These are phyloP conservation scores for Strigamia crassipes DNA, from an alignment of 2,888 invertebrate genomes.

Conservation along the genomic window DNA sequence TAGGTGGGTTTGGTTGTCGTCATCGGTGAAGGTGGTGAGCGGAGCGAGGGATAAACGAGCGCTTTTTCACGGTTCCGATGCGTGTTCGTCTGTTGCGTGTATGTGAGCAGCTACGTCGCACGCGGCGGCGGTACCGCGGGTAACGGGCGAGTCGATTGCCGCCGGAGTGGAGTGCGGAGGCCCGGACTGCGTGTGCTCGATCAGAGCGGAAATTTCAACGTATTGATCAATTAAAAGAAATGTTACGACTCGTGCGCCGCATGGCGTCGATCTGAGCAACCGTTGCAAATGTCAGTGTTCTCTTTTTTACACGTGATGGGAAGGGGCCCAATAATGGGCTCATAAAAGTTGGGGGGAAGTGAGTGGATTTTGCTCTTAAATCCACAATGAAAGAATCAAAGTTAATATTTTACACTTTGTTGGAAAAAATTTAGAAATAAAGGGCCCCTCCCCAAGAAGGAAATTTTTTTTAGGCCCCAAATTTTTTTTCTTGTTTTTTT, in stretches of 20 bases:
- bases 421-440: too few species aligned
- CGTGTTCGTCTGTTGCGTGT: background rate
- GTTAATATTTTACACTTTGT: too few species aligned
- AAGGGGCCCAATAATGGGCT: background rate
- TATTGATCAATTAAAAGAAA: background rate
- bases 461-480: too few species aligned
- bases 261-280: background rate
- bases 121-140: background rate
- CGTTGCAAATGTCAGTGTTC: background rate
- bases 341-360: background rate
- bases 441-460: too few species aligned
- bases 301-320: background rate
- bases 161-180: background rate
- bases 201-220: background rate
- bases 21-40: background rate
- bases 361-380: background rate
- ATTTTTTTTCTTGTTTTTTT: too few species aligned
- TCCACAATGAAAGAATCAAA: background rate
- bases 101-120: background rate
- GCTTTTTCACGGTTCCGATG: background rate
- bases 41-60: background rate
- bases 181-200: background rate
- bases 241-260: background rate
- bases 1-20: background rate
- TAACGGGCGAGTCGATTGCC: background rate